A percentile compares a stretch with the other conserved stretches of the same genome.
These are phyloP conservation scores for Amaurobius ferox DNA, from an alignment of 2,888 invertebrate genomes.

Conservation along the genomic window DNA sequence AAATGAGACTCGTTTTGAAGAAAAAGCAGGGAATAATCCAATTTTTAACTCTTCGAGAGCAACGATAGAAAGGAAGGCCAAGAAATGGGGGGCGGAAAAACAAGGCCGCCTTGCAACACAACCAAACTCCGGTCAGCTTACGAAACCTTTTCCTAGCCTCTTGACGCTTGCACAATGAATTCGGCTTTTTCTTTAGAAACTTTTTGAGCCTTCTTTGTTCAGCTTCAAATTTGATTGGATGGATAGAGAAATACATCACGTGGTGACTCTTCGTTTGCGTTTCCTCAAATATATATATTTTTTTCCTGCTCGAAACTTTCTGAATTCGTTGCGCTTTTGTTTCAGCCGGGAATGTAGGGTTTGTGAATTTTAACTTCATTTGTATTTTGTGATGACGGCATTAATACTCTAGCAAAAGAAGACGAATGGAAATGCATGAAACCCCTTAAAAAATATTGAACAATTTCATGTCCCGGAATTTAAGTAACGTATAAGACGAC, in stretches of 20 bases:
- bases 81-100: background rate
- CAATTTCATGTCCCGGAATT: too few species aligned
- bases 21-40: constrained; percentile 70
- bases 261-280: background rate
- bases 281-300: background rate
- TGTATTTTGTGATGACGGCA: background rate
- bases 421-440: too few species aligned
- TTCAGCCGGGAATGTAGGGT: background rate
- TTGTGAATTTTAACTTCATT: background rate
- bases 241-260: background rate
- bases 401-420: background rate
- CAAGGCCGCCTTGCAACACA: background rate
- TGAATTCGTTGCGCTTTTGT: background rate
- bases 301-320: background rate
- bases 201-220: background rate
- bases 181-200: background rate
- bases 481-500: too few species aligned
- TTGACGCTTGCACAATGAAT: background rate
- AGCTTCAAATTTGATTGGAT: background rate
- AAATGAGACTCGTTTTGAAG: constrained; percentile 66
- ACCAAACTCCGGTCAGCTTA: constrained; percentile 14
- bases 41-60: constrained; percentile 68
- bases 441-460: too few species aligned
- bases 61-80: constrained; percentile 32
- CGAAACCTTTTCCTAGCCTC: background rate